These are phyloP conservation scores for Ophiothrix spiculata DNA, from an alignment of 35 echinoderm and acorn worm genomes.

Conservation along the genomic window DNA sequence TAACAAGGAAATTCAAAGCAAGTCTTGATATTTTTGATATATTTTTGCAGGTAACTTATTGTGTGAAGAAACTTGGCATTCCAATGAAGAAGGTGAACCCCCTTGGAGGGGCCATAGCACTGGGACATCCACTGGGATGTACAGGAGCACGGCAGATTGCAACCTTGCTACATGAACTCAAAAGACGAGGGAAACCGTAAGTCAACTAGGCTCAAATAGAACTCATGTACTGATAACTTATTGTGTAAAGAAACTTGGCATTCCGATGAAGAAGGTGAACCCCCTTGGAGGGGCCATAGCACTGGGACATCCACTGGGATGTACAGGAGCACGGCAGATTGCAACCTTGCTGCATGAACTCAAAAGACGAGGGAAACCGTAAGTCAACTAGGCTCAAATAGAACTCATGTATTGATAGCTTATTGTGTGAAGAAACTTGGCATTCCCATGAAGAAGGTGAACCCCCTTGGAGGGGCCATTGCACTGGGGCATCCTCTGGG, in stretches of 20 bases:
- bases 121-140: conserved; percentile 92
- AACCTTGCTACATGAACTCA: conserved; percentile 89
- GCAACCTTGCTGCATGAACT: conserved; percentile 88
- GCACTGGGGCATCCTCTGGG: conserved; percentile 94
- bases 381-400: no score
- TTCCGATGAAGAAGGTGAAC: conserved; percentile 95
- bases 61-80: conserved; percentile 90
- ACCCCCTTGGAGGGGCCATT: conserved; percentile 94
- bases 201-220: no score
- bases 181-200: conserved; percentile 85
- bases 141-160: conserved; percentile 86
- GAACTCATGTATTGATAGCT: no score
- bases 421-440: conserved; percentile 94
- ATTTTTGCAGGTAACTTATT: conserved; percentile 73
- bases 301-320: conserved; percentile 89
- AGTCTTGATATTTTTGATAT: no score
- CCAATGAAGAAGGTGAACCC: conserved; percentile 97
- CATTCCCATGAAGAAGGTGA: conserved; percentile 95
- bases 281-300: conserved; percentile 96
- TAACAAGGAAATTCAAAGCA: no score
- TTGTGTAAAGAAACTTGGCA: conserved; percentile 91
- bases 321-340: conserved; percentile 87
- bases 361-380: conserved; percentile 85
- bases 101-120: conserved; percentile 90
- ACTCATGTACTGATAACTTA: conserved; percentile 69